Evolutionary conservation across 1,140 invertebrate genomes (phyloP), one percentile per base, ranked within the genome.

Genomic region (Coelopa frigida): DNA sequence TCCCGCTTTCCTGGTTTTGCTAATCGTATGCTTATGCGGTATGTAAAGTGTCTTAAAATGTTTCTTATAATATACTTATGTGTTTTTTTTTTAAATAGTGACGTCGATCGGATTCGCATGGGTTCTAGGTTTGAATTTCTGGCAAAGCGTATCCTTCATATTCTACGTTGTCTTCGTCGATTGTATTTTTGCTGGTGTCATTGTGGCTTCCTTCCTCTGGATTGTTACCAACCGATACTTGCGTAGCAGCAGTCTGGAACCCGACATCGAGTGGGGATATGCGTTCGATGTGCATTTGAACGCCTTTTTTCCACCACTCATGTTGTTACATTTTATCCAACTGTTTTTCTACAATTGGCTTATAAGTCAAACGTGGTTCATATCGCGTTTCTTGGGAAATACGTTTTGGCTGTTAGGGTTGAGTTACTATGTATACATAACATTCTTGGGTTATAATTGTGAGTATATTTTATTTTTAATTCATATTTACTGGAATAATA

Each of bases 201-300:
- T 94, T 37, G 84, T 95, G 47, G 91, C 94, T 14, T 93, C 94
- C 37, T 62, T 87, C 51, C 82, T 94, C 55, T 98, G 94, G 94
- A 87, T 78, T 73, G 70, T 72, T 32, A 63, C 51, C 31, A 99
- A 99, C 73, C 82, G 81, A 56, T 98, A 93, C 72, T 73, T 98
- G 56, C 73, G 86, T 38, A 79, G 82, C 57, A 81, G 86, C 62
- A 68, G 52, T 15, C 53, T 63, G 21, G 79, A 78, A 24, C 78
- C 83, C 31, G 88, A 93, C 71, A 93, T 99, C 40, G 96, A 99
- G 72, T 98, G 96, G 96, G 96, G 88, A 3, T 99, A 97, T 73
- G 85, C 90, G 22, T 99, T 99, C 74, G 96, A 99, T 73, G 91
- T 99, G 31, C 96, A 99, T 74, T 78, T 99, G 47, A 98, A 99